Conservation (phyloP, 2,797 vertebrate species). For the Hydrocynus forskahlii region DNA sequence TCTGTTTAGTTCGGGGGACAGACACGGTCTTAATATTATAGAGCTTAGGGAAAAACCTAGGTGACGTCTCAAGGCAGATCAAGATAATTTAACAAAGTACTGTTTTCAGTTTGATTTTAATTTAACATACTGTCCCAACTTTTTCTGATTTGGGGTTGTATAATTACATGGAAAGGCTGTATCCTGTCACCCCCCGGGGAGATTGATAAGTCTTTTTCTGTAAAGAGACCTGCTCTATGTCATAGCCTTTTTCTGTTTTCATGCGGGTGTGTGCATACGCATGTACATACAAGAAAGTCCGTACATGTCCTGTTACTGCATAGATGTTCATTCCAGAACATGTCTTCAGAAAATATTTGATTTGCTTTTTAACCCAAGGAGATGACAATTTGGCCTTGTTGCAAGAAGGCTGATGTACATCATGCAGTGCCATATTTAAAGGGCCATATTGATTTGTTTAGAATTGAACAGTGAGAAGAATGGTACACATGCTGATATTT, state of each 20-base stretch:
- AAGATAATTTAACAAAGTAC: too few species aligned
- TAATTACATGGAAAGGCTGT: conserved; percentile 69
- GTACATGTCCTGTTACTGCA: conserved; percentile 56
- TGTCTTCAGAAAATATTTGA: conserved; percentile 69
- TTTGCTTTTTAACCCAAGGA: conserved; percentile 74
- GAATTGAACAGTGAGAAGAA: conserved; percentile 61
- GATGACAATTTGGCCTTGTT: conserved; percentile 67
- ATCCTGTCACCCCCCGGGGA: conserved; percentile 67
- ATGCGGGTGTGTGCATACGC: background rate
- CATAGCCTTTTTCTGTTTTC: conserved; percentile 58
- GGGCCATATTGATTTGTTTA: conserved; percentile 67
- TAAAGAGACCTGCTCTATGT: conserved; percentile 68
- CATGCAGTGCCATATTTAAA: conserved; percentile 68
- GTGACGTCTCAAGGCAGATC: too few species aligned
- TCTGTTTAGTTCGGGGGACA: too few species aligned
- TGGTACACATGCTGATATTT: conserved; percentile 68
- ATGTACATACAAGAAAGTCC: conserved; percentile 48
- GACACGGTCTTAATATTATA: too few species aligned
- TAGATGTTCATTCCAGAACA: background rate
- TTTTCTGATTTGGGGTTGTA: too few species aligned
- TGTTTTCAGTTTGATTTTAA: too few species aligned
- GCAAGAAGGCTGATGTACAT: conserved; percentile 70
- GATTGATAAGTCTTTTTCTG: conserved; percentile 75
- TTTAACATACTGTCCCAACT: too few species aligned
- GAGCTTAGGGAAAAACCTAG: too few species aligned